These are phyloP conservation scores for Drosophila sturtevanti DNA, from an alignment of 1,140 invertebrate species.

Conservation along the genomic window DNA sequence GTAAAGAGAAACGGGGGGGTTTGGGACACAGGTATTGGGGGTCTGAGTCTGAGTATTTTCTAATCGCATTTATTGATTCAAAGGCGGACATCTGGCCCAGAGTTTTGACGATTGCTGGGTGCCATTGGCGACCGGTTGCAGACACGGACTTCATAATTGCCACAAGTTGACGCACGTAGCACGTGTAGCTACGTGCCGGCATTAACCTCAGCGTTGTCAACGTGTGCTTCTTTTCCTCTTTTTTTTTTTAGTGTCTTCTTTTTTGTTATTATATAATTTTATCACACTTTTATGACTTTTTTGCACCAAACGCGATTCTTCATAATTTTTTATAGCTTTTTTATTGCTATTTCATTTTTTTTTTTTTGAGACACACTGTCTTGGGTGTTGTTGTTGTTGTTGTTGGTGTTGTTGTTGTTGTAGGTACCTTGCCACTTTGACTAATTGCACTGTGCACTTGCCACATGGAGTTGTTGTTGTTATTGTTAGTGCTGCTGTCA, in stretches of 20 bases:
- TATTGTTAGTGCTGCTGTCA: constrained; percentile 56
- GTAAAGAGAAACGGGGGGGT: not conserved
- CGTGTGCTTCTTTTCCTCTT: not conserved
- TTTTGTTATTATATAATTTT: constrained; percentile 50
- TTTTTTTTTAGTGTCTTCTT: not conserved
- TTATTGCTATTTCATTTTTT: constrained; percentile 44
- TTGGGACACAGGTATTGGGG: not conserved
- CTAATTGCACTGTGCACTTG: constrained; percentile 76
- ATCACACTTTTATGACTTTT: constrained; percentile 66
- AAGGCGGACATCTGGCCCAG: constrained; percentile 41
- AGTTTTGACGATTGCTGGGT: constrained; percentile 51
- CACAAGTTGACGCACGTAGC: constrained; percentile 72
- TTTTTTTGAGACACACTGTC: constrained; percentile 53
- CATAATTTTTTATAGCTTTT: constrained; percentile 61
- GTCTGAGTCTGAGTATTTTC: constrained; percentile 37
- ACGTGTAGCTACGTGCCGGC: constrained; percentile 69
- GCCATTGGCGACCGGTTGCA: constrained; percentile 56
- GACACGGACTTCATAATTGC: constrained; percentile 74
- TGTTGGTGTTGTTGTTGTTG: constrained; percentile 36
- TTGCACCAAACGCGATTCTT: constrained; percentile 47
- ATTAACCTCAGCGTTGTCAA: constrained; percentile 36
- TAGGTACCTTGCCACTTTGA: constrained; percentile 59
- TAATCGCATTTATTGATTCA: constrained; percentile 61
- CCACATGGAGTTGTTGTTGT: constrained; percentile 60
- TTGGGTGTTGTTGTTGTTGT: constrained; percentile 34